Base-by-base conservation (phyloP, 2,113 vertebrate species). In the Rhabdornis inornatus region DNA sequence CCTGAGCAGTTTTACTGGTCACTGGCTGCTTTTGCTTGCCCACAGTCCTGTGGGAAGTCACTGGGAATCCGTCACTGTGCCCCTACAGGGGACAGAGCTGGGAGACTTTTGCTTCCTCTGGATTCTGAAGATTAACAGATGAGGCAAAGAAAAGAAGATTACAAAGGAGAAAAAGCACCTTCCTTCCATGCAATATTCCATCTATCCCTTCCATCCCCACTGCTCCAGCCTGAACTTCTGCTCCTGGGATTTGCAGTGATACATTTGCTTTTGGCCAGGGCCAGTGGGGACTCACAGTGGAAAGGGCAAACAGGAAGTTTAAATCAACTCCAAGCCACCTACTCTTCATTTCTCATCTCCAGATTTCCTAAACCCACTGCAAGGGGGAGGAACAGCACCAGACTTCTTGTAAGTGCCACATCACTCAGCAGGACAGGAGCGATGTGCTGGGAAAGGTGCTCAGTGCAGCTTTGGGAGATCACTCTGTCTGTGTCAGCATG, bases 401-500 rank as follows among this genome's bases (percentile, higher is more conserved):
- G 60, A 6, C 15, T 63, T 30, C 33, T 3, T 47, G 44, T 22
- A 12, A 88, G 85, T 3, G 22, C 64, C 79, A 18, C 82, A 44
- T 52, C 45, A 2, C 83, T 22, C 0, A 2, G 7, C 47, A 49
- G 60, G 75, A 52, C 72, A 87, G 86, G 78, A 81, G 37, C 1
- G 71, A 91, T 30, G 83, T 47, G 71, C 84, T 63, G 4, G 2
- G 17, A 55, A 77, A 87, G 87, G 84, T 56, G 63, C 82, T 90
- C 64, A 27, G 70, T 37, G 71, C 72, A 79, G 83, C 49, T 94
- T 35, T 75, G 83, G 64, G 64, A 68, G 85, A 53, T 59, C 77
- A 19, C 90, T 95, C 79, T 37, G 40, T 44, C 78, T 92, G 74
- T 93, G 93, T 59, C 92, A 92, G 49, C n/a, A 23, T 37, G 89